phyloP scores from a whole-genome alignment of 2,797 vertebrate genomes.

The Hypotaenidia okinawae region DNA sequence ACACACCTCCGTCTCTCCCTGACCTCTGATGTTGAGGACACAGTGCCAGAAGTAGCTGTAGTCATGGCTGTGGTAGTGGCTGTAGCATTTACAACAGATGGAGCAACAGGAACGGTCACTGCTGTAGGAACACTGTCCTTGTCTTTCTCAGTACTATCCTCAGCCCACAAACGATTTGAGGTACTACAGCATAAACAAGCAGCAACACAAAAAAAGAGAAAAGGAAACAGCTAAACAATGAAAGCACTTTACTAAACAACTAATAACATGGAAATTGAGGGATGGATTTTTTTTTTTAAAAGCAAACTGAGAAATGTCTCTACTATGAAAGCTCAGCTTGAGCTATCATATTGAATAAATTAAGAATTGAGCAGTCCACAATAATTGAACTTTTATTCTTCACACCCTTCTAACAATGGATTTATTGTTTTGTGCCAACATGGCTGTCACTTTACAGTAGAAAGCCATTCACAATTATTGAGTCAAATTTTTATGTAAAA shows the following conservation, averaged over 20 bases:
- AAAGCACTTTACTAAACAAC: conserved; percentile 81
- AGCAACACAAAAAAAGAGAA: conserved; percentile 86
- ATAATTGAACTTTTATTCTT: conserved; percentile 8
- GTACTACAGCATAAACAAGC: conserved; percentile 81
- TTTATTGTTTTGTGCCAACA: conserved; percentile 39
- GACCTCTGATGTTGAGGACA: conserved; percentile 88
- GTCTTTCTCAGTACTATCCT: conserved; percentile 94
- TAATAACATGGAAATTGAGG: conserved; percentile 75
- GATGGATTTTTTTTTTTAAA: conserved; percentile 77
- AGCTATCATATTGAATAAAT: conserved; percentile 52
- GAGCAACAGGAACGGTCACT: conserved; percentile 93
- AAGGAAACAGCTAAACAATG: conserved; percentile 84
- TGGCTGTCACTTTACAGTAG: conserved; percentile 49
- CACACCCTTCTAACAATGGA: background rate
- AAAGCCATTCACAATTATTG: conserved; percentile 45
- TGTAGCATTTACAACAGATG: conserved; percentile 94
- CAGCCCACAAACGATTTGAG: conserved; percentile 95
- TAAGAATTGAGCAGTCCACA: conserved; percentile 53
- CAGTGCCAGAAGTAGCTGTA: conserved; percentile 88
- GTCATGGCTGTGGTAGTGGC: conserved; percentile 88
- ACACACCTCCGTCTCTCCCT: conserved; percentile 96
- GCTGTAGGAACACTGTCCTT: conserved; percentile 93
- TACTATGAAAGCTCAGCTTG: conserved; percentile 53
- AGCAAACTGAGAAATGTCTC: conserved; percentile 58
- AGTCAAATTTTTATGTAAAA: conserved; percentile 42